These are phyloP conservation scores for Serripes groenlandicus DNA, from an alignment of 2,888 invertebrate species.

Conservation along the genomic window DNA sequence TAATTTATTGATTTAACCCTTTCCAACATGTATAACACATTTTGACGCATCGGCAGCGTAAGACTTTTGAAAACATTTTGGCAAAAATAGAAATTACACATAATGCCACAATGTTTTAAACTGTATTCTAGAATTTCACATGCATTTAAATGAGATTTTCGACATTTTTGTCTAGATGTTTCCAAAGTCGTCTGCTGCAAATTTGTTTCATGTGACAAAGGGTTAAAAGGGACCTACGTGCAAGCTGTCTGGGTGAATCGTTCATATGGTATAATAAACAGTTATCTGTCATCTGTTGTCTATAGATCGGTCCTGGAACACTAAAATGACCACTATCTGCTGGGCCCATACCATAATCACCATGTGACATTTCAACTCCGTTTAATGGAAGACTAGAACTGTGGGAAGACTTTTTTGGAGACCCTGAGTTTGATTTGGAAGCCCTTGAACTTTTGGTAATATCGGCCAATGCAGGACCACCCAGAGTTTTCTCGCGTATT, in stretches of 20 bases:
- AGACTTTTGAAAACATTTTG: background rate
- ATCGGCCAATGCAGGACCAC: background rate
- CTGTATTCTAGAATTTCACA: background rate
- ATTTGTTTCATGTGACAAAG: background rate
- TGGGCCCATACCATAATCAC: background rate
- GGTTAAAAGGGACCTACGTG: slow-evolving; percentile 57
- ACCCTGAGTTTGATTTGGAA: background rate
- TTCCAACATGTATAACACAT: background rate
- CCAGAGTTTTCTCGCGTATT: slow-evolving; percentile 50
- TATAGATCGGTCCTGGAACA: slow-evolving; percentile 63
- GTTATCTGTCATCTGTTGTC: slow-evolving; percentile 60
- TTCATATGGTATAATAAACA: slow-evolving; percentile 71
- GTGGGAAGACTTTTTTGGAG: background rate
- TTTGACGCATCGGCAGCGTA: background rate
- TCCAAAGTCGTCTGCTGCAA: background rate
- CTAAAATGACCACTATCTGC: slow-evolving; percentile 45
- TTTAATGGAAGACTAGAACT: slow-evolving; percentile 28
- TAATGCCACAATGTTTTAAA: background rate
- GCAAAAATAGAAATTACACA: background rate
- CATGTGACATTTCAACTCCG: background rate
- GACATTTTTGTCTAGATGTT: background rate
- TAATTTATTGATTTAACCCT: background rate
- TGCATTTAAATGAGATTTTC: background rate
- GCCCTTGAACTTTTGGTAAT: background rate
- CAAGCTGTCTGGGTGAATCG: slow-evolving; percentile 66